Conservation (phyloP, 1,140 invertebrate species). For the Drosophila mayri region DNA sequence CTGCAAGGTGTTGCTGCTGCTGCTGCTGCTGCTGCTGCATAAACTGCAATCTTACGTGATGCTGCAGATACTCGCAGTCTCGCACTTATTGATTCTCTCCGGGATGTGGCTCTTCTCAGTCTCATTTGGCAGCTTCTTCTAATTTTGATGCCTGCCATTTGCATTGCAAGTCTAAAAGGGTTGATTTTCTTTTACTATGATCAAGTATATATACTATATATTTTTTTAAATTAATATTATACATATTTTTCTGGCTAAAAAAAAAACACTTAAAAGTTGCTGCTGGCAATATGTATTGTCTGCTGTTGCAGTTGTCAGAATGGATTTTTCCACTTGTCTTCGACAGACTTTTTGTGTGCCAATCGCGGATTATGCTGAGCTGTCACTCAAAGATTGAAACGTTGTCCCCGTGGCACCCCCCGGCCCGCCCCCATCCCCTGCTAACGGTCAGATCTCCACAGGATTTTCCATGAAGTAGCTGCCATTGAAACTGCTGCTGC, state of each 20-base stretch:
- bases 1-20: conserved; percentile 18
- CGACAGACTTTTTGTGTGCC: conserved; percentile 39
- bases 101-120: not conserved
- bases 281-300: conserved; percentile 3
- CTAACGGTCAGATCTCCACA: conserved; percentile 15
- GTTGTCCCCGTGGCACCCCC: not conserved
- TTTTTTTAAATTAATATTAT: not conserved
- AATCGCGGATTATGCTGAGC: conserved; percentile 46
- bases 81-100: conserved; percentile 17
- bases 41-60: conserved; percentile 22
- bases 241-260: not conserved
- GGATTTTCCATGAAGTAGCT: conserved; percentile 28
- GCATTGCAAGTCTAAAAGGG: not conserved
- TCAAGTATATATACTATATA: not conserved
- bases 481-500: conserved; percentile 9
- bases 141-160: conserved; percentile 15
- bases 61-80: conserved; percentile 12
- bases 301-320: conserved; percentile 62
- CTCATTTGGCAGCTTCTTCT: not conserved
- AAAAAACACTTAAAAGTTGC: conserved; percentile 1
- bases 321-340: conserved; percentile 74
- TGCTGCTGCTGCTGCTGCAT: conserved; percentile 11
- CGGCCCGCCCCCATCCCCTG: too few species aligned
- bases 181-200: not conserved
- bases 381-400: conserved; percentile 28